Percentiles rank a stretch among this genome's conserved stretches.
phyloP scores from a whole-genome alignment of 2,113 vertebrate species.

The Dryoscopus gambensis region DNA sequence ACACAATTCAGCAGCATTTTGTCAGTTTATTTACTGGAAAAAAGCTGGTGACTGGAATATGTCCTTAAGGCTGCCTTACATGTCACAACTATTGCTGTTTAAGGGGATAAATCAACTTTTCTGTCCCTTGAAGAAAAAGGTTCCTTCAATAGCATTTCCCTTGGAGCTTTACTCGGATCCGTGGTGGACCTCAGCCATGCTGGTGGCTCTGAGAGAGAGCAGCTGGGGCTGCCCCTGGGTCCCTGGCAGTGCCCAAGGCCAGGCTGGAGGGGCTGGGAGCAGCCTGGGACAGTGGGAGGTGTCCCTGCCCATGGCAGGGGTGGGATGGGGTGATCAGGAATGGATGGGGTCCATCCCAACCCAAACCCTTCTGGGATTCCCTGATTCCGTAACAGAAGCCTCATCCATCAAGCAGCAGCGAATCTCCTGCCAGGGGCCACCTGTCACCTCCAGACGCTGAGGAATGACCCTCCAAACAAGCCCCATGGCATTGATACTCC shows the following conservation, averaged over 20 bases:
- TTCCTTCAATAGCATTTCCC: not conserved
- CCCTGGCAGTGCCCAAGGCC: not conserved
- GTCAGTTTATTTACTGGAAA: not conserved
- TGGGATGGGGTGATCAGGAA: fast-evolving
- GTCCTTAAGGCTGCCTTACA: not conserved
- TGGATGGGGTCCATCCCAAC: not conserved
- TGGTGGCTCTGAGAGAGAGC: not conserved
- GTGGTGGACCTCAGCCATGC: not conserved
- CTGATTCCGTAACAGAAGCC: fast-evolving
- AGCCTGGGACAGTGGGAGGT: not conserved
- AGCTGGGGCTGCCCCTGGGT: not conserved
- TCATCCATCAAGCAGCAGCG: not conserved
- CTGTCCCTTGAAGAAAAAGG: not conserved
- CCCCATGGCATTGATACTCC: fast-evolving
- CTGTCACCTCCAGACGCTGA: not conserved
- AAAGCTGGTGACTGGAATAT: not conserved
- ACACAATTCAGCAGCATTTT: not conserved
- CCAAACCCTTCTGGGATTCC: not conserved
- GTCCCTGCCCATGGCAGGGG: not conserved
- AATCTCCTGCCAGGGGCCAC: not conserved
- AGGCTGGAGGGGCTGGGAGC: not conserved
- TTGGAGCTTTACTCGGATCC: not conserved
- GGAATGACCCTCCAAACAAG: not conserved
- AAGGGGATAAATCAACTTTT: not conserved
- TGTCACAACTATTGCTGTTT: not conserved